Evolutionary conservation across 2,113 vertebrate genomes (phyloP).

Genomic region (Phrynosoma platyrhinos): DNA sequence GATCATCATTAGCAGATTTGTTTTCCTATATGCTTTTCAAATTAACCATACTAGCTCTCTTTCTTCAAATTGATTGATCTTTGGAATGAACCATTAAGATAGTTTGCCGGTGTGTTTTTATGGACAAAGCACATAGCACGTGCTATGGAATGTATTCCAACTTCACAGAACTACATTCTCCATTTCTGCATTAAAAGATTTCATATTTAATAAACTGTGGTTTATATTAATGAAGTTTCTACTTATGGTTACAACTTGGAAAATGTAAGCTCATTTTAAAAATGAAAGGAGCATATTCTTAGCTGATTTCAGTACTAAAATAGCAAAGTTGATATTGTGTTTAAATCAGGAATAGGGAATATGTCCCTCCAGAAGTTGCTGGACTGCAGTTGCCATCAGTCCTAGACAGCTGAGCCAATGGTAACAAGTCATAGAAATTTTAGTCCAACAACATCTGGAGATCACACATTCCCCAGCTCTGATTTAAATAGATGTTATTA

Average conservation of each 20-base stretch:
- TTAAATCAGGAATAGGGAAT: not conserved
- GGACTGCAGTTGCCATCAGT: not conserved
- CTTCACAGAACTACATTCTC: not conserved
- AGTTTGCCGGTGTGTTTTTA: not conserved
- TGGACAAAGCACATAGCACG: accelerated
- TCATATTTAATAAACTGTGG: constrained; percentile 1
- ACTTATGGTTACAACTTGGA: not conserved
- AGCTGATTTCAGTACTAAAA: not conserved
- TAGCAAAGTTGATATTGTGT: not conserved
- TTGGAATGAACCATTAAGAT: not conserved
- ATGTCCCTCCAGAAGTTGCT: not conserved
- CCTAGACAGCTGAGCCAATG: not conserved
- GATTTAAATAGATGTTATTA: not conserved
- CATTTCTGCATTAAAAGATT: not conserved
- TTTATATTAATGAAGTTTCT: not conserved
- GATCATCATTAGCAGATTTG: not conserved
- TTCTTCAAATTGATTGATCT: not conserved
- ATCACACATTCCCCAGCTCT: not conserved
- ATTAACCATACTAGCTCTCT: not conserved
- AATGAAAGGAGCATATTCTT: not conserved
- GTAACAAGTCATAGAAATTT: not conserved
- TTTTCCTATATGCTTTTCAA: not conserved
- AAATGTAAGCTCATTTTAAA: not conserved
- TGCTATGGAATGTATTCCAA: not conserved
- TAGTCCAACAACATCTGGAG: not conserved